Evolutionary conservation across 2,797 vertebrate species (phyloP).

Genomic region (Tachyglossus aculeatus): DNA sequence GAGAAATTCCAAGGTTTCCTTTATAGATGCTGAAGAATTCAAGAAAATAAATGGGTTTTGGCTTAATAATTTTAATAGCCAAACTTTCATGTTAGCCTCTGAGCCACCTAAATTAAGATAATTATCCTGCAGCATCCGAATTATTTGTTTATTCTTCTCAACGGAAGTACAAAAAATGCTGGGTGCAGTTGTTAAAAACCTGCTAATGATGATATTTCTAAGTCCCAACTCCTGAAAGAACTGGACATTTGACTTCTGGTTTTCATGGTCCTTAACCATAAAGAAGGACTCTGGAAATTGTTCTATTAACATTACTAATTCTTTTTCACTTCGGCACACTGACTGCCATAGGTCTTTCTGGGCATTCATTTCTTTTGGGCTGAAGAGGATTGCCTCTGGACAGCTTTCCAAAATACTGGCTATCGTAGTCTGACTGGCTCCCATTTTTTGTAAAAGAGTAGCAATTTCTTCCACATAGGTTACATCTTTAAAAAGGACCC

Average conservation of each 20-base stretch:
- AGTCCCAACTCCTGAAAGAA: constrained; percentile 88
- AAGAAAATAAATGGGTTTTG: constrained; percentile 92
- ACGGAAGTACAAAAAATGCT: constrained; percentile 84
- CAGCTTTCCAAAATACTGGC: constrained; percentile 82
- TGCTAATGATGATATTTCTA: constrained; percentile 86
- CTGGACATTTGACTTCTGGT: constrained; percentile 82
- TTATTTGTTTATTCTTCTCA: constrained; percentile 80
- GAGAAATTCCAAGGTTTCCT: constrained; percentile 84
- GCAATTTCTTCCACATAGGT: constrained; percentile 84
- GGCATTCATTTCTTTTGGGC: constrained; percentile 75
- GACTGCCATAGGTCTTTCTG: constrained; percentile 87
- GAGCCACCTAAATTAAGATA: constrained; percentile 86
- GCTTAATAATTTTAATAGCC: constrained; percentile 92
- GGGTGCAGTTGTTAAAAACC: constrained; percentile 87
- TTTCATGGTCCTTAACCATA: constrained; percentile 75
- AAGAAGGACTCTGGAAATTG: constrained; percentile 95
- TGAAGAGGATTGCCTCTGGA: constrained; percentile 88
- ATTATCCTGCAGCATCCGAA: constrained; percentile 79
- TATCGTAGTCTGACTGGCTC: constrained; percentile 75
- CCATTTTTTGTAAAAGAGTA: constrained; percentile 81
- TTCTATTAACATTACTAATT: constrained; percentile 86
- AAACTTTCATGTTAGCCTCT: constrained; percentile 84
- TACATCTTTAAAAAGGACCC: constrained; percentile 85
- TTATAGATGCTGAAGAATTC: constrained; percentile 75
- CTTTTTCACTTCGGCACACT: constrained; percentile 81